A percentile compares a stretch with the other conserved stretches of the same genome.
These are phyloP conservation scores for Stratiolaelaps scimitus DNA, from an alignment of 1,140 invertebrate species.

Conservation along the genomic window DNA sequence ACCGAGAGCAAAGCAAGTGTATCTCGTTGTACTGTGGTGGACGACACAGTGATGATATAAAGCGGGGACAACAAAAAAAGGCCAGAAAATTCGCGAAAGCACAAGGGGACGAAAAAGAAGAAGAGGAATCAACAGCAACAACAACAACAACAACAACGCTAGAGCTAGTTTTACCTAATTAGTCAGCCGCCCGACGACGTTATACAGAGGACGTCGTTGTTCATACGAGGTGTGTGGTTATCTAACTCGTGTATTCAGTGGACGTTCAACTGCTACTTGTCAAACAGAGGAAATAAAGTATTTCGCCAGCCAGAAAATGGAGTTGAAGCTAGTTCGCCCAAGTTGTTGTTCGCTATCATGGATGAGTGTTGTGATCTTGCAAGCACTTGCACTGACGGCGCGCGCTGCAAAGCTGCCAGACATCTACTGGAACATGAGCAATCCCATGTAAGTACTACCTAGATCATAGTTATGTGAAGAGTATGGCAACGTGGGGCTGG, in stretches of 20 bases:
- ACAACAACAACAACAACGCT: no score
- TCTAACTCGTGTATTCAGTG: neutral
- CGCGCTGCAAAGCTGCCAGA: slow-evolving; percentile 27
- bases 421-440: slow-evolving; percentile 28
- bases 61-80: neutral
- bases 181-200: neutral
- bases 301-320: neutral
- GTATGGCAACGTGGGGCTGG: no score
- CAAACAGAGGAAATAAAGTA: neutral
- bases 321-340: no score
- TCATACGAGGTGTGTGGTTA: neutral
- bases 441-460: slow-evolving; percentile 26
- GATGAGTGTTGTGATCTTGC: slow-evolving; percentile 28
- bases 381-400: slow-evolving; percentile 14
- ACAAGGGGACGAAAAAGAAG: neutral
- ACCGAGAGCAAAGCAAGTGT: neutral
- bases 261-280: neutral
- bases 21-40: neutral
- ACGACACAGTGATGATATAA: neutral
- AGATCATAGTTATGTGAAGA: no score
- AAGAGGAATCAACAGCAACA: neutral
- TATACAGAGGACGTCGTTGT: neutral
- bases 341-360: neutral
- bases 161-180: neutral
- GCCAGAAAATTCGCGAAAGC: neutral